Base-by-base conservation (phyloP, 92 coral and sea anemone species). In the Metridium senile region DNA sequence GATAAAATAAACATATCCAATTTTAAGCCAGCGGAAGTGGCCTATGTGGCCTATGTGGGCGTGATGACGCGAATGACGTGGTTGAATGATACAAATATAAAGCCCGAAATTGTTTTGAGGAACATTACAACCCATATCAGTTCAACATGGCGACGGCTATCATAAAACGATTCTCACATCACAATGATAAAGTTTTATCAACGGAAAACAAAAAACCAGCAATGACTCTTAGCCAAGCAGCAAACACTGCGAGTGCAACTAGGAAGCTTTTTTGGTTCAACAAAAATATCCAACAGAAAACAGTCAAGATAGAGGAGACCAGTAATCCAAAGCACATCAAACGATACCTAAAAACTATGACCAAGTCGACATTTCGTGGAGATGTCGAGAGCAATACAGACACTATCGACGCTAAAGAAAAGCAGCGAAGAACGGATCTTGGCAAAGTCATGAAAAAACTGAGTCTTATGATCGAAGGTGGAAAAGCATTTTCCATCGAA, bases 401-500 rank as follows among this genome's bases (percentile, higher is more conserved):
- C 19, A 61, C 31, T 2, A 61, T 7, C 10, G 51, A 66, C 1
- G 18, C 26, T 6, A 66, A 19, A 32, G 33, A 43, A 66, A 30
- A 43, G 3, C 72, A 32, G 51, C 27, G 72, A 25, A 30, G 72
- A 66, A 33, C 0, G 17, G 52, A 74, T 0, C 74, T 85, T 0
- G 89, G 89, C 32, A 29, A 66, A 20, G 26, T 81, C 20, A 46
- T 85, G 57, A 85, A 56, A 52, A 66, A 74, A 58, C 56, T 85
- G 19, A 58, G 74, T 61, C 34, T 45, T 46, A 81, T 85, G 7
- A 62, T 81, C n/a, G 78, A 85, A 70, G 57, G 52, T 26, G 86
- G 75, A 34, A 80, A 61, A 67, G 86, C 81, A 16, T 58, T 51
- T 58, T 73, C 89, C 1, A 26, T 10, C 16, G 89, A 80, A 62